phyloP scores from a whole-genome alignment of 2,113 vertebrate species.

The Anoura caudifer region DNA sequence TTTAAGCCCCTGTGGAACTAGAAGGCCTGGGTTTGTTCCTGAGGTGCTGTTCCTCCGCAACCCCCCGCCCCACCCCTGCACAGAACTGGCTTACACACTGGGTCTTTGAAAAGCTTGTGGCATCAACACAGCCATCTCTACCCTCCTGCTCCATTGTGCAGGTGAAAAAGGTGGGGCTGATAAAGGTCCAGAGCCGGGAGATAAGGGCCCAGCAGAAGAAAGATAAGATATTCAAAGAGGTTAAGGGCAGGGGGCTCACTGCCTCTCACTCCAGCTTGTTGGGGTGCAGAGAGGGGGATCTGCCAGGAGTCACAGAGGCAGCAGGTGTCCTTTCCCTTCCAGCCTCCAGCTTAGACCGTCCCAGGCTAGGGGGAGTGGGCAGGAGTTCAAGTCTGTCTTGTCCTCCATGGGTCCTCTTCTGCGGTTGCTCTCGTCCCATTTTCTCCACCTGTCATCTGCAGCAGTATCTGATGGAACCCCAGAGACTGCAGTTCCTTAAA shows the following conservation, averaged over 20 bases:
- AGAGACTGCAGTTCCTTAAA: not conserved
- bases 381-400: not conserved
- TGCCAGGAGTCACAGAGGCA: not conserved
- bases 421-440: not conserved
- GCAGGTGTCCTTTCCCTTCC: not conserved
- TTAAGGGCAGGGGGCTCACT: not conserved
- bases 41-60: not conserved
- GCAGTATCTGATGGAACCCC: not conserved
- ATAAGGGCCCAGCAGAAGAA: not conserved
- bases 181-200: not conserved
- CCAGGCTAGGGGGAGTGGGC: not conserved
- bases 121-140: no score
- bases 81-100: fast-evolving
- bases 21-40: not conserved
- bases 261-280: not conserved
- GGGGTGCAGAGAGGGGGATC: not conserved
- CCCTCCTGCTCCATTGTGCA: not conserved
- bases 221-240: not conserved
- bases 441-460: not conserved
- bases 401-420: not conserved
- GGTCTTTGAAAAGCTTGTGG: not conserved
- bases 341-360: not conserved
- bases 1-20: not conserved
- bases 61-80: fast-evolving
- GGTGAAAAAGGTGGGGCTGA: not conserved